A percentile compares a stretch with the other conserved stretches of the same genome.
Conservation (phyloP, 2,113 vertebrate species). For the Pterocles gutturalis region DNA sequence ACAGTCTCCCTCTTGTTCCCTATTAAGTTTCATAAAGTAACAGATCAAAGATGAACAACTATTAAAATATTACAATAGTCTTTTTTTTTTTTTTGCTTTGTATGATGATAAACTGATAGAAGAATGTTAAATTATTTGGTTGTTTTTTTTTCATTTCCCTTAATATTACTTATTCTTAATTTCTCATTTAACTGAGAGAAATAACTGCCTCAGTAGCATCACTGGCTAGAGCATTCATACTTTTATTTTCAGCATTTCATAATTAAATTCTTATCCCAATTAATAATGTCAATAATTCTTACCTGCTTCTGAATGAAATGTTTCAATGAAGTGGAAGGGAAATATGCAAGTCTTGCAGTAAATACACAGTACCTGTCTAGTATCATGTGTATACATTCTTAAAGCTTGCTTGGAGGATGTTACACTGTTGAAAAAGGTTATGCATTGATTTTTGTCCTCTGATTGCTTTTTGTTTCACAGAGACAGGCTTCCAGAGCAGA, state of each 20-base stretch:
- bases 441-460: conserved; percentile 82
- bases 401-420: conserved; percentile 27
- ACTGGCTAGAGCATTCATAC: neutral
- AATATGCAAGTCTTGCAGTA: neutral
- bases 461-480: conserved; percentile 90
- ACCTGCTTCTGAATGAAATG: neutral
- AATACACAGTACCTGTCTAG: neutral
- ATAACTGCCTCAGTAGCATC: neutral
- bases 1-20: neutral
- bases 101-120: neutral
- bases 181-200: neutral
- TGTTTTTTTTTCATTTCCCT: neutral
- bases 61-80: neutral
- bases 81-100: neutral
- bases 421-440: conserved; percentile 36
- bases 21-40: neutral
- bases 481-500: conserved; percentile 81
- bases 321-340: neutral
- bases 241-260: neutral
- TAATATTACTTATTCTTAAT: neutral
- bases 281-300: neutral
- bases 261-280: neutral
- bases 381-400: neutral
- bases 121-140: neutral
- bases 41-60: neutral